Percentiles rank a stretch among this genome's conserved stretches.
Conservation (phyloP, 2,797 vertebrate genomes). For the Acanthurus leucopareius region DNA sequence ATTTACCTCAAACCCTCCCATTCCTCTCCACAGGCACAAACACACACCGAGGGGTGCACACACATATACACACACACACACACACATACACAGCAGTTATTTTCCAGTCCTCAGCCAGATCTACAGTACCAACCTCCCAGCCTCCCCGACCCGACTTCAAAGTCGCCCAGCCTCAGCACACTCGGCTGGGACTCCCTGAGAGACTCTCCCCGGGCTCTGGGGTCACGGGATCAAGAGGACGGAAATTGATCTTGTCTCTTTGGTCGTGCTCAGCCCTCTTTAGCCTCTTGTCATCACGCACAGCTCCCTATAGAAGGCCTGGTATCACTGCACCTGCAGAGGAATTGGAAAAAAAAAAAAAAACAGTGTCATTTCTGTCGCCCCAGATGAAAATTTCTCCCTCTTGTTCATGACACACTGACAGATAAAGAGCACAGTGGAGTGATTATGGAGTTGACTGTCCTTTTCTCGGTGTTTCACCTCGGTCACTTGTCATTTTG, state of each 20-base stretch:
- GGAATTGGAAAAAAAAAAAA: conserved; percentile 22
- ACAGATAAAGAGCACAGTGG: conserved; percentile 53
- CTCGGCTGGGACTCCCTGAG: conserved; percentile 76
- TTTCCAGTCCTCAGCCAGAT: conserved; percentile 66
- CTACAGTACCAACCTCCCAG: conserved; percentile 57
- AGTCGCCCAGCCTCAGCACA: conserved; percentile 63
- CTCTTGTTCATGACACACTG: conserved; percentile 51
- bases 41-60: conserved; percentile 63
- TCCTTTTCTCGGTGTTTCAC: conserved; percentile 46
- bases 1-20: conserved; percentile 79
- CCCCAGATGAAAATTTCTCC: conserved; percentile 47
- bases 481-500: conserved; percentile 59
- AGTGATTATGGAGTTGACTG: conserved; percentile 49
- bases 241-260: conserved; percentile 82
- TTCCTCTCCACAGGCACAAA: conserved; percentile 78
- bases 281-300: conserved; percentile 75
- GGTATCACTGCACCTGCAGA: conserved; percentile 59
- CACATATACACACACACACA: conserved; percentile 31
- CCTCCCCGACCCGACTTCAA: conserved; percentile 78
- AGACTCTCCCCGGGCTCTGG: conserved; percentile 71
- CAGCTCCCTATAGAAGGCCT: conserved; percentile 48
- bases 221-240: conserved; percentile 84
- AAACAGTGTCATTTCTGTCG: conserved; percentile 48
- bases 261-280: conserved; percentile 74
- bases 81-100: conserved; percentile 41